A percentile compares a stretch with the other conserved stretches of the same genome.
Evolutionary conservation across 2,888 invertebrate species (phyloP).

Genomic region (Autographa gamma): DNA sequence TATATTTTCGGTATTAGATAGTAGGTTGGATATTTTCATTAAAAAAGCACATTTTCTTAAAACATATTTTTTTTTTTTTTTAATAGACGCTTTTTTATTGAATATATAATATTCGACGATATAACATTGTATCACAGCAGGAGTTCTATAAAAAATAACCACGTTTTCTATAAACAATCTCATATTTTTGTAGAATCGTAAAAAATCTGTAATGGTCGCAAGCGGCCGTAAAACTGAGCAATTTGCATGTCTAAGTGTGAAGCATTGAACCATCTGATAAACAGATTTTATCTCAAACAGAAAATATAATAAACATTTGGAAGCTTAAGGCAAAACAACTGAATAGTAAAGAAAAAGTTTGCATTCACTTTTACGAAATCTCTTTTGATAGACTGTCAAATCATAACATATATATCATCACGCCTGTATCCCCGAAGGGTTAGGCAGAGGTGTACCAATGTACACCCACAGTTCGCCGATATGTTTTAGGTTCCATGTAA

Average conservation of each 20-base stretch:
- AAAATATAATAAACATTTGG: constrained; percentile 14
- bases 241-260: constrained; percentile 11
- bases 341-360: neutral
- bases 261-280: constrained; percentile 17
- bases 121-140: neutral
- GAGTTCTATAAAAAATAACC: neutral
- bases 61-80: no score
- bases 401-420: no score
- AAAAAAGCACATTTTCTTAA: no score
- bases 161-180: neutral
- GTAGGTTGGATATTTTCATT: no score
- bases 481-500: no score
- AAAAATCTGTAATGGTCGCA: neutral
- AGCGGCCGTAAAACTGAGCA: neutral
- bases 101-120: neutral
- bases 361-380: no score
- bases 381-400: no score
- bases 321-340: constrained; percentile 14
- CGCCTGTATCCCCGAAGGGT: no score
- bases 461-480: no score
- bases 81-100: no score
- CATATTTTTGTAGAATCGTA: neutral
- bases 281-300: constrained; percentile 20
- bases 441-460: no score
- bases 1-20: no score